Percentiles rank a stretch among this genome's conserved stretches.
phyloP scores from a whole-genome alignment of 2,888 invertebrate species.

The Leucophenga maculata region DNA sequence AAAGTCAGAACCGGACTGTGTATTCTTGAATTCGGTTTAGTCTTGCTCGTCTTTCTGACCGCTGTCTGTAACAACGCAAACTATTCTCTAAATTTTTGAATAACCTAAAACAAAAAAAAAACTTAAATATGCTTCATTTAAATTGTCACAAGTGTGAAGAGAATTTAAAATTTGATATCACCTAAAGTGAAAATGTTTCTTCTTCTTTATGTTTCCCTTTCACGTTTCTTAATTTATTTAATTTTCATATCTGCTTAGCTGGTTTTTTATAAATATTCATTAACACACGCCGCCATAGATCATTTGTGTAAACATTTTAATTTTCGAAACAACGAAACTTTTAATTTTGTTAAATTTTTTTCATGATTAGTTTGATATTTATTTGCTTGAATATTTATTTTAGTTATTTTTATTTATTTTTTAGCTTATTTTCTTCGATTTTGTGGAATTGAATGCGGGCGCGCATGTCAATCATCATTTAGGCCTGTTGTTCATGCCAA shows the following conservation, averaged over 20 bases:
- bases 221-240: constrained; percentile 22
- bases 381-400: constrained; percentile 6
- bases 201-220: constrained; percentile 9
- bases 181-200: too few relatives aligned
- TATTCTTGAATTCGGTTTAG: too few relatives aligned
- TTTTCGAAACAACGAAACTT: constrained; percentile 45
- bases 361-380: constrained; percentile 48
- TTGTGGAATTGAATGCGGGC: neutral
- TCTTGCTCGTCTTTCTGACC: too few relatives aligned
- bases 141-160: too few relatives aligned
- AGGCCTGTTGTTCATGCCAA: neutral
- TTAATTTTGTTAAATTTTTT: constrained; percentile 52
- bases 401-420: neutral
- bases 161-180: too few relatives aligned
- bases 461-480: neutral
- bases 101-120: too few relatives aligned
- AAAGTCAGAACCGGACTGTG: too few relatives aligned
- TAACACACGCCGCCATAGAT: constrained; percentile 40
- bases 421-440: neutral
- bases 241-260: constrained; percentile 14
- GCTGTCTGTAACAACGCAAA: too few relatives aligned
- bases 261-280: constrained; percentile 55
- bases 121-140: too few relatives aligned
- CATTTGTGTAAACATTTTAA: constrained; percentile 62
- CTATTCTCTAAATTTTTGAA: too few relatives aligned